These are phyloP conservation scores for Aporophyla nigra DNA, from an alignment of 2,888 invertebrate genomes.

Conservation along the genomic window DNA sequence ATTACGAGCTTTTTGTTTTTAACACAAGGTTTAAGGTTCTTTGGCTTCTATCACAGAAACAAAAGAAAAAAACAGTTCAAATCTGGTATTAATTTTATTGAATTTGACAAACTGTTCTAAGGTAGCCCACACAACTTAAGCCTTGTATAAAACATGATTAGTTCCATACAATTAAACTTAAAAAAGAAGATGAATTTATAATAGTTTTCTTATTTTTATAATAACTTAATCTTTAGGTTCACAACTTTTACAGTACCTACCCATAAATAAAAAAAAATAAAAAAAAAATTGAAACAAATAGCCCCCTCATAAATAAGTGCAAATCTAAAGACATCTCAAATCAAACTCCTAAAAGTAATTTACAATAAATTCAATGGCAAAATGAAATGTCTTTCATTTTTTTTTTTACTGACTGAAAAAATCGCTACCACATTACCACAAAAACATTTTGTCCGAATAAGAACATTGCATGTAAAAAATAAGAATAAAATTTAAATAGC, in stretches of 20 bases:
- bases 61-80: neutral
- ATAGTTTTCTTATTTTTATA: neutral
- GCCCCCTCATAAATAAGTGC: too few species aligned
- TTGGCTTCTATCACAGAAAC: neutral
- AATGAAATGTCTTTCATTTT: neutral
- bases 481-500: neutral
- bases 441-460: neutral
- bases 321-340: neutral
- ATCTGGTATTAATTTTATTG: neutral
- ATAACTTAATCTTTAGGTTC: neutral
- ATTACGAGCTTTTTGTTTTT: neutral
- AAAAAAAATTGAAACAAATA: neutral
- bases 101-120: neutral
- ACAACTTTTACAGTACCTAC: too few species aligned
- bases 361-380: neutral
- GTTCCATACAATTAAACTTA: rapidly evolving
- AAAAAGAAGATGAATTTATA: neutral
- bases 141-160: too few species aligned
- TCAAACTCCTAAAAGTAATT: neutral
- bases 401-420: neutral
- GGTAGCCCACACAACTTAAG: neutral
- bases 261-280: neutral
- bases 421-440: neutral
- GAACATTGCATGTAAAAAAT: neutral
- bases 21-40: neutral